Evolutionary conservation across 2,113 vertebrate species (phyloP).

Genomic region (Indicator indicator): DNA sequence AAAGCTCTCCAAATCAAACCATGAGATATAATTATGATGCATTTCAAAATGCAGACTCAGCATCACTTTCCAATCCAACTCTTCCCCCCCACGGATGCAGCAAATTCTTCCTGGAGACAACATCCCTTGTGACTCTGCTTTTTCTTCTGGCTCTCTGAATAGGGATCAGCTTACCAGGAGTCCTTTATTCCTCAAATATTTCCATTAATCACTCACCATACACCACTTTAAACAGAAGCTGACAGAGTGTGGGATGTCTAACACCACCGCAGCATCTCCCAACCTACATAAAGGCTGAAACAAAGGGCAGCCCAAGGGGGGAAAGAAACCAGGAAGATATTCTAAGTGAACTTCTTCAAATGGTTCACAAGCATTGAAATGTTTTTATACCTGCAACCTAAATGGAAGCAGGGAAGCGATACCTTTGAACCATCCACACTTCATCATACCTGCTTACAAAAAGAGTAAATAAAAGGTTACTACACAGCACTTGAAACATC

Average conservation of each 20-base stretch:
- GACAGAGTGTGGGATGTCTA: slow-evolving; percentile 11
- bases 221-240: slow-evolving; percentile 35
- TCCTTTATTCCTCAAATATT: slow-evolving; percentile 49
- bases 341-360: background rate
- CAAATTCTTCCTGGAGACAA: slow-evolving; percentile 47
- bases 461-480: background rate
- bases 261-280: background rate
- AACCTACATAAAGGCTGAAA: background rate
- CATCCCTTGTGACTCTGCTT: slow-evolving; percentile 48
- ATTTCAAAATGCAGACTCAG: slow-evolving; percentile 55
- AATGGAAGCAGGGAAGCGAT: background rate
- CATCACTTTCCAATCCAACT: slow-evolving; percentile 21
- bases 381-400: background rate
- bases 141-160: slow-evolving; percentile 49
- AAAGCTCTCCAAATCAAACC: slow-evolving; percentile 23
- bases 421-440: background rate
- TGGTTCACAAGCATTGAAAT: background rate
- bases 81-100: background rate
- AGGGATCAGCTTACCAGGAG: slow-evolving; percentile 67
- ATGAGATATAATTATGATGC: slow-evolving; percentile 38
- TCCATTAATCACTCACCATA: slow-evolving; percentile 63
- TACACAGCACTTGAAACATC: background rate
- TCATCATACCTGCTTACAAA: background rate
- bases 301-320: background rate
- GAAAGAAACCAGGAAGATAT: background rate